Percentiles rank a stretch among this genome's conserved stretches.
Evolutionary conservation across 2,888 invertebrate genomes (phyloP).

Genomic region (Scaptodrosophila latifasciaeformis): DNA sequence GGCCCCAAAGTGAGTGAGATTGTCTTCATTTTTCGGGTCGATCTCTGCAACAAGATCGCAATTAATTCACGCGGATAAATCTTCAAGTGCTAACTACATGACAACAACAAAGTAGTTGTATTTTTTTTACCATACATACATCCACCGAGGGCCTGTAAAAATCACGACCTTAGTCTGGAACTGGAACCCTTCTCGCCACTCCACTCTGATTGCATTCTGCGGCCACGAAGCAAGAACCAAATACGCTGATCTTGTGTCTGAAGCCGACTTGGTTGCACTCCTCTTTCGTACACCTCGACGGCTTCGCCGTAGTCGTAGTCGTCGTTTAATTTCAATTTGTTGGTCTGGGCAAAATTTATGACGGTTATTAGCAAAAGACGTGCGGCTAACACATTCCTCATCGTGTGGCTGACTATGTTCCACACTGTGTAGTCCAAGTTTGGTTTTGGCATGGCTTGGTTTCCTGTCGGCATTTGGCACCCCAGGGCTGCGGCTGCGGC

Average conservation of each 20-base stretch:
- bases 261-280: not conserved
- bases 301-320: conserved; percentile 30
- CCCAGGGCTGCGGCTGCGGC: conserved; percentile 32
- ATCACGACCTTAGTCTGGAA: conserved; percentile 52
- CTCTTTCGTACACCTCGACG: conserved; percentile 1
- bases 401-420: conserved; percentile 16
- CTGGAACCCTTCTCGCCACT: conserved; percentile 23
- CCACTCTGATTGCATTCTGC: conserved; percentile 55
- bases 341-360: conserved; percentile 70
- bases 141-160: conserved; percentile 40
- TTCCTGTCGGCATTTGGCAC: conserved; percentile 46
- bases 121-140: conserved; percentile 25
- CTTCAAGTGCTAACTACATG: conserved; percentile 76
- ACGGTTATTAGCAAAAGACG: conserved; percentile 72
- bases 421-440: conserved; percentile 13
- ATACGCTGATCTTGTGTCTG: not conserved
- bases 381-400: conserved; percentile 64
- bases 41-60: conserved; percentile 70
- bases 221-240: conserved; percentile 19
- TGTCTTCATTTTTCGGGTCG: conserved; percentile 4
- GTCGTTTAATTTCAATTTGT: conserved; percentile 73
- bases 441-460: conserved; percentile 16
- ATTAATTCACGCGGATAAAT: conserved; percentile 75
- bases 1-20: conserved; percentile 18
- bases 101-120: conserved; percentile 75